A percentile compares a stretch with the other conserved stretches of the same genome.
Evolutionary conservation across 2,113 vertebrate species (phyloP).

Genomic region (Eretmochelys imbricata): DNA sequence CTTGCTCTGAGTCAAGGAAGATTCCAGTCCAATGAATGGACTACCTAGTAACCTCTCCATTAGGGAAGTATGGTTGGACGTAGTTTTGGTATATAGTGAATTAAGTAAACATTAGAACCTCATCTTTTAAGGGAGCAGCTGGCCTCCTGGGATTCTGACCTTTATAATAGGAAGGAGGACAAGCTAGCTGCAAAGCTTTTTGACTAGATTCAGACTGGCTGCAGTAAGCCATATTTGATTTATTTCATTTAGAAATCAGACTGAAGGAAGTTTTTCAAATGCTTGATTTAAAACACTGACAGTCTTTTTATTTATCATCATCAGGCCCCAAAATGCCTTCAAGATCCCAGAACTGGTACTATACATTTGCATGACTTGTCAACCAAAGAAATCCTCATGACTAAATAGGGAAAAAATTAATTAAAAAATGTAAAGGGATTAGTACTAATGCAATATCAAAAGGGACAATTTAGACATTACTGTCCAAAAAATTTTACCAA

Average conservation of each 20-base stretch:
- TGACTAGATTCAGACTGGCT: conserved; percentile 14
- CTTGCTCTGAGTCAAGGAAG: neutral
- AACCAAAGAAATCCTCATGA: conserved; percentile 33
- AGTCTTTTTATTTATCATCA: conserved; percentile 25
- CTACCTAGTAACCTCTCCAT: neutral
- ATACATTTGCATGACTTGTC: neutral
- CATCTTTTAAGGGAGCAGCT: neutral
- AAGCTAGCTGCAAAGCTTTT: conserved; percentile 24
- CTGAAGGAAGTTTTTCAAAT: conserved; percentile 45
- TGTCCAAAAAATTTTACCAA: neutral
- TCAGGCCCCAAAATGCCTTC: conserved; percentile 18
- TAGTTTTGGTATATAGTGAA: conserved; percentile 25
- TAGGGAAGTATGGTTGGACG: neutral
- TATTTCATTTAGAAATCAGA: conserved; percentile 51
- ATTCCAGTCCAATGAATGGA: neutral
- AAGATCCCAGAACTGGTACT: neutral
- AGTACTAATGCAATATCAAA: neutral
- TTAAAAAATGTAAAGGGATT: neutral
- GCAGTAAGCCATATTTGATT: conserved; percentile 27
- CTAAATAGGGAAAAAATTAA: neutral
- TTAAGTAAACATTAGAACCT: neutral
- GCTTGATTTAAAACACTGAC: conserved; percentile 20
- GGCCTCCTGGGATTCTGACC: neutral
- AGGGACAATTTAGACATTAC: neutral
- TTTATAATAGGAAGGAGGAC: neutral